phyloP scores from a whole-genome alignment of 2,797 vertebrate genomes.

The Microhierax caerulescens region DNA sequence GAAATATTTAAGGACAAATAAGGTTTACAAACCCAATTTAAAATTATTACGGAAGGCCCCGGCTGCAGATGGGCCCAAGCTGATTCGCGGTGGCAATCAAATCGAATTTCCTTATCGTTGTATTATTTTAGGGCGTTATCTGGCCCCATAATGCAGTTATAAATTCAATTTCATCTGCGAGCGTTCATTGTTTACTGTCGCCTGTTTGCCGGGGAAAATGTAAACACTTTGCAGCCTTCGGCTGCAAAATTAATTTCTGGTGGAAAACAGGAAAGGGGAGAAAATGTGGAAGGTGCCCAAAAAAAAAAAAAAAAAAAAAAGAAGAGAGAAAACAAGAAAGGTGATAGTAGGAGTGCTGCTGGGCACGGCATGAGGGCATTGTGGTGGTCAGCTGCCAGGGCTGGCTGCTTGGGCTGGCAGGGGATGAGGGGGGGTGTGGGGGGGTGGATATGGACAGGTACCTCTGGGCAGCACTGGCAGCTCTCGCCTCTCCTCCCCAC shows the following conservation, averaged over 20 bases:
- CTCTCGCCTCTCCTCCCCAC: neutral
- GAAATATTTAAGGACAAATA: slow-evolving; percentile 85
- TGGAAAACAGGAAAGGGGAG: slow-evolving; percentile 48
- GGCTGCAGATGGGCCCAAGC: slow-evolving; percentile 82
- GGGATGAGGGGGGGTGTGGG: neutral
- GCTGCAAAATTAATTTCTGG: slow-evolving; percentile 82
- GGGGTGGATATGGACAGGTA: no score
- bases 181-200: slow-evolving; percentile 96
- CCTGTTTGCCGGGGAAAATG: slow-evolving; percentile 80
- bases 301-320: neutral
- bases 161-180: slow-evolving; percentile 91
- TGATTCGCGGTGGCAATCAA: slow-evolving; percentile 86
- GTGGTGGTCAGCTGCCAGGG: neutral
- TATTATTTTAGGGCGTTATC: slow-evolving; percentile 99
- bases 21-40: slow-evolving; percentile 83
- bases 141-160: slow-evolving; percentile 94
- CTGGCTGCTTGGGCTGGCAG: neutral
- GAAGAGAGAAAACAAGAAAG: neutral
- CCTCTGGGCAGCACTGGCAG: fast-evolving
- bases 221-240: slow-evolving; percentile 75
- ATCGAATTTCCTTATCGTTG: slow-evolving; percentile 98
- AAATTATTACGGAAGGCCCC: slow-evolving; percentile 77
- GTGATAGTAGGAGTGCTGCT: neutral
- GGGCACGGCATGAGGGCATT: fast-evolving
- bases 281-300: neutral